These are phyloP conservation scores for Dryadula phaetusa DNA, from an alignment of 2,888 invertebrate genomes.

Conservation along the genomic window DNA sequence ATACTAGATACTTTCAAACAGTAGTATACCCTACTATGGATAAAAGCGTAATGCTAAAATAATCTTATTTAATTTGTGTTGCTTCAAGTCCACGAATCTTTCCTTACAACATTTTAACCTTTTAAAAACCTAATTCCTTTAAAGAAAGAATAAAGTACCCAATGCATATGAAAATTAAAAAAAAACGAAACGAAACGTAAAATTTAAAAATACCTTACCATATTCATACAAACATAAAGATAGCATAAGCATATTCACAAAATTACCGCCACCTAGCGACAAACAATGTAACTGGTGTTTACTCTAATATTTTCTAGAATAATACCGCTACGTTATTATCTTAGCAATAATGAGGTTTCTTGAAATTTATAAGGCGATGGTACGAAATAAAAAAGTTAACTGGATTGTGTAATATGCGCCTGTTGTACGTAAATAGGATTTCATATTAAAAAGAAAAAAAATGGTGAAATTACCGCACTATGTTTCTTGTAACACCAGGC, in stretches of 20 bases:
- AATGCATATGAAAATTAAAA: neutral
- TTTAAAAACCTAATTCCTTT: too few species aligned
- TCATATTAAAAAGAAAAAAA: neutral
- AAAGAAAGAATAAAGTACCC: too few species aligned
- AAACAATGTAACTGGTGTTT: slow-evolving; percentile 2
- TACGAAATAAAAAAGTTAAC: slow-evolving; percentile 25
- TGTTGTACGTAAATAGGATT: slow-evolving; percentile 3
- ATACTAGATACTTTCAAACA: too few species aligned
- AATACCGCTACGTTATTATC: slow-evolving; percentile 17
- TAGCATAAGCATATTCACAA: neutral
- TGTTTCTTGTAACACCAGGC: neutral
- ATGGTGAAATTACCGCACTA: neutral
- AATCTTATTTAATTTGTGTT: too few species aligned
- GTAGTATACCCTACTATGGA: too few species aligned
- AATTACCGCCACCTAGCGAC: neutral
- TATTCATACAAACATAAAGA: neutral
- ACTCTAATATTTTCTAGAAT: neutral
- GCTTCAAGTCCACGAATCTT: too few species aligned
- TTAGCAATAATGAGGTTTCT: slow-evolving; percentile 23
- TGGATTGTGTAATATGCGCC: slow-evolving; percentile 3
- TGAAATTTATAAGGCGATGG: slow-evolving; percentile 17
- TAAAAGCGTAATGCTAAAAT: too few species aligned
- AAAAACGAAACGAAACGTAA: neutral
- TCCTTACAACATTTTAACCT: too few species aligned
- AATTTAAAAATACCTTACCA: neutral